Percentiles rank a stretch among this genome's conserved stretches.
Evolutionary conservation across 2,113 vertebrate species (phyloP).

Genomic region (Pituophis catenifer): DNA sequence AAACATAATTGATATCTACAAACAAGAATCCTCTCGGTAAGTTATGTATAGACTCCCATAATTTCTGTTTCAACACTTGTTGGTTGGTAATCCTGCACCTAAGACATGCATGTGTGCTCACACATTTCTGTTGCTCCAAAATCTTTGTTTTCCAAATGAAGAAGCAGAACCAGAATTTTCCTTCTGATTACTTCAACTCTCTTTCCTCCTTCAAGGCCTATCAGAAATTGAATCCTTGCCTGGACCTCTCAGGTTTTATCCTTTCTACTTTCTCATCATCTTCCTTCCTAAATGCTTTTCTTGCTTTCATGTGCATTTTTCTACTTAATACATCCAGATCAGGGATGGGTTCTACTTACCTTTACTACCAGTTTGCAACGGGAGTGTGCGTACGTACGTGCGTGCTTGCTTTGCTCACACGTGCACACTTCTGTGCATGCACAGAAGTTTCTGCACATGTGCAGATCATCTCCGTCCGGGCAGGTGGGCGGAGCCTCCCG

Average conservation of each 20-base stretch:
- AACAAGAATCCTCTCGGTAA: constrained; percentile 81
- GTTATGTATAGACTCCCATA: background rate
- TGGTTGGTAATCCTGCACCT: background rate
- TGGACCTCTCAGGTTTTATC: background rate
- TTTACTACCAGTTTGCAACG: too few species aligned
- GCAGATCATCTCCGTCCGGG: too few species aligned
- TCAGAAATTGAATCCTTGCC: background rate
- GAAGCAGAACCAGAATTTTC: background rate
- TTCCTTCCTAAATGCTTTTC: background rate
- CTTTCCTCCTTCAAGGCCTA: background rate
- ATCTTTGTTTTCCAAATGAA: background rate
- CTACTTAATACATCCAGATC: background rate
- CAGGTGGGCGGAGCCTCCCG: too few species aligned
- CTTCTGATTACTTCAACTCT: background rate
- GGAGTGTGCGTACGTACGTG: too few species aligned
- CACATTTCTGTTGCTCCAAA: background rate
- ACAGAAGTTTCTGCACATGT: too few species aligned
- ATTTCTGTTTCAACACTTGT: background rate
- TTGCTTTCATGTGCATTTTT: background rate
- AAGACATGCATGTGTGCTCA: background rate
- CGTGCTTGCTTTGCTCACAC: too few species aligned
- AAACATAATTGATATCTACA: constrained; percentile 91
- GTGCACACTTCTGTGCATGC: too few species aligned
- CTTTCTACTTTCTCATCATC: background rate
- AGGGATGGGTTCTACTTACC: too few species aligned